Percentiles rank a stretch among this genome's conserved stretches.
Evolutionary conservation across 2,888 invertebrate genomes (phyloP).

Genomic region (Eupithecia abbreviata): DNA sequence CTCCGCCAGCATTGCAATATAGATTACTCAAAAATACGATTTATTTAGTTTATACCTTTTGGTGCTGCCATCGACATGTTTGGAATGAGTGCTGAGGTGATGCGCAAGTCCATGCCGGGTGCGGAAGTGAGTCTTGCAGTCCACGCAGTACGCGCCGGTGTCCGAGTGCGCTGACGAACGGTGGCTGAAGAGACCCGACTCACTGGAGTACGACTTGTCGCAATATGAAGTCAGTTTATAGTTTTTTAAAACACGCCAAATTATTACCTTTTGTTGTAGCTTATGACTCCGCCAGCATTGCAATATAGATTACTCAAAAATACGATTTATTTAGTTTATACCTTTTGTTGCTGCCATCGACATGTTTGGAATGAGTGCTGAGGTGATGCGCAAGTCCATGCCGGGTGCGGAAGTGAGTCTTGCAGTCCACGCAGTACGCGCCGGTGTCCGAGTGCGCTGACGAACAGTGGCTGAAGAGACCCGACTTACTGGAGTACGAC

Average conservation of each 20-base stretch:
- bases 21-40: no score
- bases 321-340: not conserved
- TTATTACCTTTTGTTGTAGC: no score
- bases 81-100: slow-evolving; percentile 56
- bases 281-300: no score
- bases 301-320: no score
- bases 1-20: no score
- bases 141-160: slow-evolving; percentile 53
- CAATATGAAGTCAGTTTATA: no score
- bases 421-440: slow-evolving; percentile 52
- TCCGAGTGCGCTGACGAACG: slow-evolving; percentile 50
- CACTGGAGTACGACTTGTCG: not conserved
- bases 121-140: slow-evolving; percentile 55
- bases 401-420: slow-evolving; percentile 53
- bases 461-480: slow-evolving; percentile 43
- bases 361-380: slow-evolving; percentile 54
- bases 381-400: slow-evolving; percentile 48
- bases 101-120: slow-evolving; percentile 31
- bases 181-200: slow-evolving; percentile 48
- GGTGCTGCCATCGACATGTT: slow-evolving; percentile 41
- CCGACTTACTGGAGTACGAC: slow-evolving; percentile 36
- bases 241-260: no score
- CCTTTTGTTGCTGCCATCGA: slow-evolving; percentile 31
- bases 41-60: slow-evolving; percentile 25
- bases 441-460: slow-evolving; percentile 53